phyloP scores from a whole-genome alignment of 2,113 vertebrate genomes.

The Calidris pugnax region DNA sequence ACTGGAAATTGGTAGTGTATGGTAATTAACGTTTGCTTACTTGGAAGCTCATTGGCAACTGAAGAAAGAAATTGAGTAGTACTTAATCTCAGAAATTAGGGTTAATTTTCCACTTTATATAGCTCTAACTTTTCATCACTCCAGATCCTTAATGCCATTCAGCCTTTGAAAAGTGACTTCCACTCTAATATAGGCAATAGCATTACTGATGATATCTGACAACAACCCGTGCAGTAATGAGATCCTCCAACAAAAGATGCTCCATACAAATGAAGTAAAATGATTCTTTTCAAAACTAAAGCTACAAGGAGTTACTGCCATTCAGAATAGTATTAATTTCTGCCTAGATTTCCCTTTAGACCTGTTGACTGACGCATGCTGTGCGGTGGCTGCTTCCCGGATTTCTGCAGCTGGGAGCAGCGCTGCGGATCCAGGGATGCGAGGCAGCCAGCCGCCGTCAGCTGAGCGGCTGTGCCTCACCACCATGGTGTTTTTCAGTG shows the following conservation, averaged over 20 bases:
- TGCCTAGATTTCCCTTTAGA: background rate
- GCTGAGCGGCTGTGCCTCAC: background rate
- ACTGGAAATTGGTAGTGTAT: background rate
- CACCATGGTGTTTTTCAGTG: background rate
- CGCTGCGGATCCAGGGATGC: background rate
- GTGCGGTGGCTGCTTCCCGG: background rate
- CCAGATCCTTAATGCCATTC: background rate
- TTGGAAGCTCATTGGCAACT: background rate
- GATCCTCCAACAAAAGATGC: background rate
- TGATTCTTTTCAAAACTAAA: background rate
- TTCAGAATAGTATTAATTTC: background rate
- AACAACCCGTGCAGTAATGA: accelerated
- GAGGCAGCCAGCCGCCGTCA: background rate
- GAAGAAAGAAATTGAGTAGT: background rate
- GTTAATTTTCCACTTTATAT: background rate
- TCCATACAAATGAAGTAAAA: background rate
- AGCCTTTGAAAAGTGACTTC: background rate
- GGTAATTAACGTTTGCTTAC: background rate
- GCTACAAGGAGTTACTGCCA: background rate
- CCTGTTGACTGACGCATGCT: background rate
- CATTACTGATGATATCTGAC: background rate
- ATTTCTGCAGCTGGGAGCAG: background rate
- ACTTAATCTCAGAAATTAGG: background rate
- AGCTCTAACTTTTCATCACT: background rate
- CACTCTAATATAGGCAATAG: background rate